Evolutionary conservation across 2,113 vertebrate genomes (phyloP), one percentile per base, ranked within the genome.

Genomic region (Carassius carassius): DNA sequence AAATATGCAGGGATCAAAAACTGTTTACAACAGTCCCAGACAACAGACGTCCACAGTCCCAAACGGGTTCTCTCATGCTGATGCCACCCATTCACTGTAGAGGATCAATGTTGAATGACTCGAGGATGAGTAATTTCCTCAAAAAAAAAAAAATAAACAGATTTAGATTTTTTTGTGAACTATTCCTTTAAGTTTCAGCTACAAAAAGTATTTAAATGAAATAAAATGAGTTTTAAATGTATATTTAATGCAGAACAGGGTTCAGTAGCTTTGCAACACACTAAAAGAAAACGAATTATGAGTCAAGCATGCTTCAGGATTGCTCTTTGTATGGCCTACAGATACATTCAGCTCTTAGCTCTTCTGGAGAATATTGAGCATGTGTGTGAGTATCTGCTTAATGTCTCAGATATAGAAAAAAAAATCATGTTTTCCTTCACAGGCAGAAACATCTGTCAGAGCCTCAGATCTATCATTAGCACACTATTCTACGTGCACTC

Each of bases 401-500:
- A 89, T 69, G 67, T 86, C 88, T 83, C 67, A 82, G 74, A 85
- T 82, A 87, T 70, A 21, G 60, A 82, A 78, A 81, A 84, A 29
- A 88, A 80, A 67, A 70, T 77, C n/a, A 41, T 88, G 85, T 88
- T 89, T 86, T 87, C 81, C 73, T 85, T 84, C 58, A 74, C 75
- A 88, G 86, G 79, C 87, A 84, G 83, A 85, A 87, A 89, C 88
- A 89, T 89, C 88, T 89, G 88, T 80, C 87, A 81, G 75, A 89
- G 85, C 84, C 82, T 85, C 83, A 81, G 82, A 85, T 85, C 83
- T 81, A 83, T 85, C 82, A 86, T 75, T 84, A 88, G 69, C 25
- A 25, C 74, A 81, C 44, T 83, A 82, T 81, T 83, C 73, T 86
- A 82, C 47, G 77, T 83, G 79, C 70, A 65, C 75, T 85, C 29